Evolutionary conservation across 2,888 invertebrate genomes (phyloP).

Genomic region (Oxystoma pomonae): DNA sequence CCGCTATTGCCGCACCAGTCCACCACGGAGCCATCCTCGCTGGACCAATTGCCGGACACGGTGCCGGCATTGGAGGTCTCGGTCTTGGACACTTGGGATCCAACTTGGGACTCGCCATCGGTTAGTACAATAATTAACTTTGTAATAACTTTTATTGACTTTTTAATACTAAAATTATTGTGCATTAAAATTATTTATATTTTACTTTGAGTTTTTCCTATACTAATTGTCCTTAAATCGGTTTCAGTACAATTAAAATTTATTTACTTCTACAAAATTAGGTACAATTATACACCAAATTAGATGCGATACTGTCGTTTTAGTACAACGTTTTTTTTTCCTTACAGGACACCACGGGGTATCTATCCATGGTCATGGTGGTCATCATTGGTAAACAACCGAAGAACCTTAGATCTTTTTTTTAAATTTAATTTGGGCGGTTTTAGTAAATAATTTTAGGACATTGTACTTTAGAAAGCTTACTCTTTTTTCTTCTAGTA

Average conservation of each 20-base stretch:
- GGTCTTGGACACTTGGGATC: slow-evolving; percentile 23
- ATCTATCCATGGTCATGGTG: slow-evolving; percentile 22
- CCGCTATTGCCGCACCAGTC: not conserved
- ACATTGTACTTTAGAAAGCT: not conserved
- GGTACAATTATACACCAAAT: too few relatives aligned
- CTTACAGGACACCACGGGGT: slow-evolving; percentile 27
- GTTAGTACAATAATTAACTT: too few relatives aligned
- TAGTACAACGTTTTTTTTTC: not conserved
- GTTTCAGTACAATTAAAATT: too few relatives aligned
- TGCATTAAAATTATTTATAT: too few relatives aligned
- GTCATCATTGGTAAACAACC: slow-evolving; percentile 13
- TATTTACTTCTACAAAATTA: too few relatives aligned
- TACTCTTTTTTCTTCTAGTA: too few relatives aligned
- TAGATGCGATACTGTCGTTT: too few relatives aligned
- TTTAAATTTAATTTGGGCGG: not conserved
- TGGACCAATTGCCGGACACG: slow-evolving; percentile 16
- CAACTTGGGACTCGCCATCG: not conserved
- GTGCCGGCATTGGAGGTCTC: slow-evolving; percentile 9
- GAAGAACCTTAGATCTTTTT: not conserved
- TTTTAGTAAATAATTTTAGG: not conserved
- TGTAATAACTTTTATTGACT: too few relatives aligned
- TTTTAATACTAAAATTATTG: too few relatives aligned
- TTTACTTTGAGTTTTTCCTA: too few relatives aligned
- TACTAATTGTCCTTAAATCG: too few relatives aligned
- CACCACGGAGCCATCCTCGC: not conserved